Conservation (phyloP, 2,888 invertebrate species). For the Eucera pruinosa region DNA sequence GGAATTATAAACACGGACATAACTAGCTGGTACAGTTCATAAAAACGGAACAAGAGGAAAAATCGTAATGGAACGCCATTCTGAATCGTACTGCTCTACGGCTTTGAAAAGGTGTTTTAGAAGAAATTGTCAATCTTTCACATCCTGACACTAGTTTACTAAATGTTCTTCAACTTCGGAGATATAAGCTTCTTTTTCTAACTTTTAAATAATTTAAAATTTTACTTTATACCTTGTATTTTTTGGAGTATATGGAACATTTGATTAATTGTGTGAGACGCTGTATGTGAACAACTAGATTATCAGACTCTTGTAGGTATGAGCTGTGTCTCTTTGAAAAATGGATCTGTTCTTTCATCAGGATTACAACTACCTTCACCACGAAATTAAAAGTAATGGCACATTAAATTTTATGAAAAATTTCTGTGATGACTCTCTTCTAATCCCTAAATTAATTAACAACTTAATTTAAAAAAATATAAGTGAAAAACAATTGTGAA, state of each 20-base stretch:
- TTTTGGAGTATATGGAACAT: no score
- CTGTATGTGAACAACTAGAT: background rate
- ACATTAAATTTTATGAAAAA: background rate
- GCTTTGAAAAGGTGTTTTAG: background rate
- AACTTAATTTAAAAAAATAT: background rate
- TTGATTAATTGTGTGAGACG: no score
- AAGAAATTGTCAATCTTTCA: background rate
- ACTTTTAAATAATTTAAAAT: no score
- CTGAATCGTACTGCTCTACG: background rate
- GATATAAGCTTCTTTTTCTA: no score
- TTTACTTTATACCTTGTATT: no score
- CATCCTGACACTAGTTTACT: no score
- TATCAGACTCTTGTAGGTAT: background rate
- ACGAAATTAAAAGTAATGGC: background rate
- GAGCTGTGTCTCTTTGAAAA: background rate
- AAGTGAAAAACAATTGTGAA: background rate
- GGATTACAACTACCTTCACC: background rate
- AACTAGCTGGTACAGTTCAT: conserved; percentile 3
- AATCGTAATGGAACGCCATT: background rate
- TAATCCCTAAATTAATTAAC: background rate
- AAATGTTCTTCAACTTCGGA: background rate
- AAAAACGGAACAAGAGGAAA: background rate
- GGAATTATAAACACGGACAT: conserved; percentile 1
- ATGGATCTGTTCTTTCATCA: background rate
- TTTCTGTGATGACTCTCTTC: background rate